A percentile compares a stretch with the other conserved stretches of the same genome.
These are phyloP conservation scores for Podargus strigoides DNA, from an alignment of 2,797 vertebrate genomes.

Conservation along the genomic window DNA sequence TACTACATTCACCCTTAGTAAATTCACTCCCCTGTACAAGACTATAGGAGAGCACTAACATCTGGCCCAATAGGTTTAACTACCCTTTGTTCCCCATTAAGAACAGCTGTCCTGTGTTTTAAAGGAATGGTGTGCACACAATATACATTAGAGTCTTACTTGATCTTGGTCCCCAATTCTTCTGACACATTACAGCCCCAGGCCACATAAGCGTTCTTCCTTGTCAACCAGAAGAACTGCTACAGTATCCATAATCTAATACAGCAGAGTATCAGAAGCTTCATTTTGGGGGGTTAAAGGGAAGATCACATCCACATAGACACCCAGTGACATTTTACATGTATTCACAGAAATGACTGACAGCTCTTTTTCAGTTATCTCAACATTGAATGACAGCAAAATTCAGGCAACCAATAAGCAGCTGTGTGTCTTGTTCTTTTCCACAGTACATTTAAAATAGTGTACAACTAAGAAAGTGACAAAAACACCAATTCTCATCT, in stretches of 20 bases:
- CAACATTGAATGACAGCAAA: background rate
- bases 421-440: background rate
- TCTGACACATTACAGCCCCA: background rate
- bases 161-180: background rate
- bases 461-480: background rate
- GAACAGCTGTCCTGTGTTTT: background rate
- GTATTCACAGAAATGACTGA: background rate
- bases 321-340: background rate
- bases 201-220: background rate
- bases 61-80: background rate
- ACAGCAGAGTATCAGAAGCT: background rate
- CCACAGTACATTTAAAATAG: background rate
- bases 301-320: background rate
- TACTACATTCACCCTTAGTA: accelerated
- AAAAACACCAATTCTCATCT: background rate
- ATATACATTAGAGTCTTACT: background rate
- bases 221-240: background rate
- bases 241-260: background rate
- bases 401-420: background rate
- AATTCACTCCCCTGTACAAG: background rate
- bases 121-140: background rate
- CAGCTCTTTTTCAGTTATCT: background rate
- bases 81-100: background rate
- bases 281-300: background rate
- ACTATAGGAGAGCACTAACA: background rate